Percentiles rank a stretch among this genome's conserved stretches.
Evolutionary conservation across 2,797 vertebrate species (phyloP).

Genomic region (Cirrhinus mrigala): DNA sequence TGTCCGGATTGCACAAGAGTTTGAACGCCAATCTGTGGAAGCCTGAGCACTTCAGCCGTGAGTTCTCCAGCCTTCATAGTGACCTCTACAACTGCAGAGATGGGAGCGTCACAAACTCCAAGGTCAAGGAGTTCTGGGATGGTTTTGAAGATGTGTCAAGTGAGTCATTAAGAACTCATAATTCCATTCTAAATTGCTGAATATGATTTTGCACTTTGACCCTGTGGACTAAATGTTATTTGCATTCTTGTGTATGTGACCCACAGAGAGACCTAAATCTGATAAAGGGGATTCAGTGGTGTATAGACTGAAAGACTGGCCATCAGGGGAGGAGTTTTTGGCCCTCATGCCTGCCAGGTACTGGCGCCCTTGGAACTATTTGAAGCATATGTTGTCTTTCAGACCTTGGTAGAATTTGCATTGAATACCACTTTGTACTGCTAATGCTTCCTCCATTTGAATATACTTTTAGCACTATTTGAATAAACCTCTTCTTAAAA

Average conservation of each 20-base stretch:
- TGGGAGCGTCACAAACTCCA: conserved; percentile 90
- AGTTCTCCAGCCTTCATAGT: conserved; percentile 95
- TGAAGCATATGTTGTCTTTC: conserved; percentile 7
- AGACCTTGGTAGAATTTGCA: conserved; percentile 38
- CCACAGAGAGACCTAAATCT: conserved; percentile 89
- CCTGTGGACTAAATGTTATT: conserved; percentile 15
- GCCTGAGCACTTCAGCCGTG: conserved; percentile 91
- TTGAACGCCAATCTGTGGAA: conserved; percentile 92
- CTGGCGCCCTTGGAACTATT: neutral
- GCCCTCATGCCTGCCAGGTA: conserved; percentile 96
- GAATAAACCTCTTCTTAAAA: conserved; percentile 29
- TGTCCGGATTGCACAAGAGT: conserved; percentile 93
- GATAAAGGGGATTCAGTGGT: conserved; percentile 92
- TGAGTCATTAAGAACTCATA: conserved; percentile 71
- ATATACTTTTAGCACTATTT: conserved; percentile 25
- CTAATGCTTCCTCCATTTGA: conserved; percentile 21
- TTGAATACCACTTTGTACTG: conserved; percentile 15
- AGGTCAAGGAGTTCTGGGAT: conserved; percentile 98
- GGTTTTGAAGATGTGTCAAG: conserved; percentile 98
- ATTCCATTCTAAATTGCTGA: neutral
- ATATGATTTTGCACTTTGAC: neutral
- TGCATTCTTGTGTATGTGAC: conserved; percentile 44
- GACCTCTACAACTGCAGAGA: conserved; percentile 98
- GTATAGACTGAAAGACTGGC: conserved; percentile 95
- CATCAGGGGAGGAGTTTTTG: conserved; percentile 97